phyloP scores from a whole-genome alignment of 2,797 vertebrate species.

The Tauraco hartlaubi region DNA sequence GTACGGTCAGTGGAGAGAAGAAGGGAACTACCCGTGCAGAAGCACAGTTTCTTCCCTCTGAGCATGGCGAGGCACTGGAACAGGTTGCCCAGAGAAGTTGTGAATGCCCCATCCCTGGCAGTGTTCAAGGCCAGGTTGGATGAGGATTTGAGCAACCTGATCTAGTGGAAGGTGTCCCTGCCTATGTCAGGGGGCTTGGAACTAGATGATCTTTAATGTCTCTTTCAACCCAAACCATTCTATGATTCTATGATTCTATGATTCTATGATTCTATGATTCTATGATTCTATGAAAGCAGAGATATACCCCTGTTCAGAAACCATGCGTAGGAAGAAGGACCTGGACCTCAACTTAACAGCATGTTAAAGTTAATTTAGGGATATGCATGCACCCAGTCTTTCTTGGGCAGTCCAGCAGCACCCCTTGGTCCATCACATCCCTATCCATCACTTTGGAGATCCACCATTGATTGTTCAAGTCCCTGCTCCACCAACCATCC shows the following conservation, averaged over 20 bases:
- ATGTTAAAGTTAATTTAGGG: neutral
- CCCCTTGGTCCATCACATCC: accelerated
- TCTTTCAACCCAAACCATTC: too few relatives aligned
- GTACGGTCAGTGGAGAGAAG: neutral
- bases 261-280: too few relatives aligned
- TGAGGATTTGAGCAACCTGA: too few relatives aligned
- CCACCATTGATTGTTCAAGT: neutral
- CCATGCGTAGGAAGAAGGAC: neutral
- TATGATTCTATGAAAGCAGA: neutral
- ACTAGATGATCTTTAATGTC: too few relatives aligned
- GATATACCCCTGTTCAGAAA: neutral
- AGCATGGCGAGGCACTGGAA: too few relatives aligned
- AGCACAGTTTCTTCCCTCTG: too few relatives aligned
- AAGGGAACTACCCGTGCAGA: neutral
- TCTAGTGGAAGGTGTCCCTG: too few relatives aligned
- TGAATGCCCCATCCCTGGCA: too few relatives aligned
- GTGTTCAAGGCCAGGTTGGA: too few relatives aligned
- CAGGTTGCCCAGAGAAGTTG: too few relatives aligned
- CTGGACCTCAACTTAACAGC: neutral
- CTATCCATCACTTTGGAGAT: neutral
- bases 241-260: too few relatives aligned
- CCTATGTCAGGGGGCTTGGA: too few relatives aligned
- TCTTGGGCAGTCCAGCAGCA: neutral
- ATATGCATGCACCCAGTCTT: neutral
- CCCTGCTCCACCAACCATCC: neutral